Base-by-base conservation (phyloP, 2,113 vertebrate genomes). In the Pitta sordida region DNA sequence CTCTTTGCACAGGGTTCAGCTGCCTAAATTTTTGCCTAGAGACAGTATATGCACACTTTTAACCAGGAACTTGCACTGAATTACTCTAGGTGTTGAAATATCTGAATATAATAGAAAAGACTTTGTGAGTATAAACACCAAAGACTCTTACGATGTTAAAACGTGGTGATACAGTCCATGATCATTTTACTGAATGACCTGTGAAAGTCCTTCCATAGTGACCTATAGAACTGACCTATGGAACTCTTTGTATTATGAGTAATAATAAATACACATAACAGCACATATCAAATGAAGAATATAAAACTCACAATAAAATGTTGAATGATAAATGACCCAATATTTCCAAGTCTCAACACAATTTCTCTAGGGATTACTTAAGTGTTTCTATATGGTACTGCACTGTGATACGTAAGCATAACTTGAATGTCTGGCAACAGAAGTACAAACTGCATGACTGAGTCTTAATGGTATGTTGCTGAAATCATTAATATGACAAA, bases 71-170 rank as follows among this genome's bases (percentile, higher is more conserved):
- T 71, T 76, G 58, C 5, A 34, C 76, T 59, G 51, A 80, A 17
- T 48, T 16, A n/a, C 10, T 29, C 4, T 52, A 39, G 7, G 39
- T 60, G 5, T 52, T 60, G 71, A 85, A 87, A 65, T 37, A 44
- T 3, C 11, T 29, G 0, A 64, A 94, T 64, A 19, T 30, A 49
- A 20, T 8, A 82, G 67, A 69, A 84, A 82, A 30, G 13, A 36
- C 1, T 77, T 64, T 26, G 2, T 0, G 0, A 20, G 10, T 36
- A 85, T 30, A 71, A 86, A 68, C 2, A 1, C 22, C 44, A 36
- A 79, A 62, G 87, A 44, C 10, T 13, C 4, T 48, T 43, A 71
- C 3, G 8, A 48, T 37, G 15, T 56, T 77, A 59, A 87, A 64
- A 83, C 3, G 44, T 68, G 32, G 39, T 43, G 9, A 83, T 56